Percentiles rank a stretch among this genome's conserved stretches.
Evolutionary conservation across 2,888 invertebrate species (phyloP).

Genomic region (Miltochrista miniata): DNA sequence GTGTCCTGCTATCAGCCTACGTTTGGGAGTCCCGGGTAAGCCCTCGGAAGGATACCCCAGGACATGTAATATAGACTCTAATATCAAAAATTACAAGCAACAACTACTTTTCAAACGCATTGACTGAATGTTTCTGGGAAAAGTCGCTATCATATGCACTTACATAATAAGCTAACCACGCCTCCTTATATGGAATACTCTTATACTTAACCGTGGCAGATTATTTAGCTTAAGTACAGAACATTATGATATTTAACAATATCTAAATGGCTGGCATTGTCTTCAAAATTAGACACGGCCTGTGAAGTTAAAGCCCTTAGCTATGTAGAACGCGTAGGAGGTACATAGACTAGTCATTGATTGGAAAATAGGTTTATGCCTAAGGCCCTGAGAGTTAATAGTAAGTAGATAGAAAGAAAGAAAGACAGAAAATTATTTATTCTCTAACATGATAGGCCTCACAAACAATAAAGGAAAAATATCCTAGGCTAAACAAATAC

Average conservation of each 20-base stretch:
- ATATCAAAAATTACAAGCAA: too few species aligned
- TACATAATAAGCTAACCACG: background rate
- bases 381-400: constrained; percentile 11
- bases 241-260: constrained; percentile 76
- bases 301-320: constrained; percentile 52
- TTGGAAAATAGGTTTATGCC: constrained; percentile 19
- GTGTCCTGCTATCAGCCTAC: too few species aligned
- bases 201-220: constrained; percentile 45
- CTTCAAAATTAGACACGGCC: constrained; percentile 71
- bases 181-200: background rate
- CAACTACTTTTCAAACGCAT: too few species aligned
- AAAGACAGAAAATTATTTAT: too few species aligned
- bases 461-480: too few species aligned
- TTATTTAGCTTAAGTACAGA: constrained; percentile 65
- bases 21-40: too few species aligned
- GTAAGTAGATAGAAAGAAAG: background rate
- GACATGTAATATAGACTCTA: too few species aligned
- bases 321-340: constrained; percentile 61
- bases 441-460: too few species aligned
- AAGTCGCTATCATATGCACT: too few species aligned
- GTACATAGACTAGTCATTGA: constrained; percentile 44
- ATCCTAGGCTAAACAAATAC: too few species aligned
- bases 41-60: too few species aligned
- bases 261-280: constrained; percentile 74
- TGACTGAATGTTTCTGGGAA: too few species aligned